Evolutionary conservation across 2,888 invertebrate species (phyloP).

Genomic region (Melipona bicolor): DNA sequence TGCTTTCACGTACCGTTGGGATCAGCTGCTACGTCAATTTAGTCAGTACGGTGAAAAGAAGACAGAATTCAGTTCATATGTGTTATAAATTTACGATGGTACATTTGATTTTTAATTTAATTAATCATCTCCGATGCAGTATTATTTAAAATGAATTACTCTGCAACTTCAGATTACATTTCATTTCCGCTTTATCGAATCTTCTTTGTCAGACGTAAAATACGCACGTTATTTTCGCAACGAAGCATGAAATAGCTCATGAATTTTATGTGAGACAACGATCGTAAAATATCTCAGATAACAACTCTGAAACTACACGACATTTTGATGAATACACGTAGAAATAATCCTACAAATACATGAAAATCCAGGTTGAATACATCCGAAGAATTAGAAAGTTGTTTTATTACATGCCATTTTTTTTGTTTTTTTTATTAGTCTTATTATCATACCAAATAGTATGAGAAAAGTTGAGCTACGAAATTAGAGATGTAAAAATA

Average conservation of each 20-base stretch:
- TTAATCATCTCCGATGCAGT: background rate
- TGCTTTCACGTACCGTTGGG: slow-evolving; percentile 11
- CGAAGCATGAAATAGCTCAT: background rate
- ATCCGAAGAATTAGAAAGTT: slow-evolving; percentile 7
- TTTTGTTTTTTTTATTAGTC: background rate
- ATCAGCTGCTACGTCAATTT: slow-evolving; percentile 5
- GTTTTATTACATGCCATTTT: background rate
- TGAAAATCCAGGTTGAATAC: background rate
- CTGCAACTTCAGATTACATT: background rate
- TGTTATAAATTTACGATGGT: background rate
- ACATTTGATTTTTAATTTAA: background rate
- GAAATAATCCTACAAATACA: slow-evolving; percentile 10
- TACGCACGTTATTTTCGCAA: background rate
- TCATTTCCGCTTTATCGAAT: background rate
- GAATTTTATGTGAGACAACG: slow-evolving; percentile 12
- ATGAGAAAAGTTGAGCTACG: background rate
- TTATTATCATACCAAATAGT: background rate
- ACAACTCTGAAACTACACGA: slow-evolving; percentile 21
- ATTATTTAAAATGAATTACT: background rate
- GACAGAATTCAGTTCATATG: background rate
- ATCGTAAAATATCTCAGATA: slow-evolving; percentile 21
- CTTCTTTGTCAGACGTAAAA: background rate
- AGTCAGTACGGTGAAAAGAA: background rate
- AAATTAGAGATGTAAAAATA: background rate
- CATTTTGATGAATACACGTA: slow-evolving; percentile 31